A percentile compares a stretch with the other conserved stretches of the same genome.
phyloP scores from a whole-genome alignment of 2,797 vertebrate genomes.

The Oreochromis mossambicus region DNA sequence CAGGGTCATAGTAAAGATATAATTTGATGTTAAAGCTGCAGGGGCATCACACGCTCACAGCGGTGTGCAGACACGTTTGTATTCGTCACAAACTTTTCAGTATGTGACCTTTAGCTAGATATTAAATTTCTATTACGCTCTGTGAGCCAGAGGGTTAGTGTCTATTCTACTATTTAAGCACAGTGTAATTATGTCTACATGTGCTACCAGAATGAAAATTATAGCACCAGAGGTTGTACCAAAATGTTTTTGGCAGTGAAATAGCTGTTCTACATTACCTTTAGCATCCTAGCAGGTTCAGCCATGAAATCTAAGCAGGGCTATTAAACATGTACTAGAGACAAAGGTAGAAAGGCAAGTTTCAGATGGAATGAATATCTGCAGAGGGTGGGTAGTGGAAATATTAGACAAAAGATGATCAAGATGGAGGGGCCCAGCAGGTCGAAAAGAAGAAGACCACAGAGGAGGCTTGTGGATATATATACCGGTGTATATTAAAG shows the following conservation, averaged over 20 bases:
- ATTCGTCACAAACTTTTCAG: neutral
- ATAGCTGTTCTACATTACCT: neutral
- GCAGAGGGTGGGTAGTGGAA: neutral
- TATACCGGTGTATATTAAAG: neutral
- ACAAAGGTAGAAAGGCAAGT: neutral
- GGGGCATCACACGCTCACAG: neutral
- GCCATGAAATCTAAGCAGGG: neutral
- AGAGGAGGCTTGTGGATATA: neutral
- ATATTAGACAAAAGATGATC: neutral
- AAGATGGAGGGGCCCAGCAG: neutral
- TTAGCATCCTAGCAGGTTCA: neutral
- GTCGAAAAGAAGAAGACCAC: neutral
- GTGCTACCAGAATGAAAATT: neutral
- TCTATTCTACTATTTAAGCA: neutral
- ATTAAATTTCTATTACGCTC: neutral
- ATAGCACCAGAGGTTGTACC: neutral
- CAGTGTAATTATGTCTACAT: neutral
- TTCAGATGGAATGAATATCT: neutral
- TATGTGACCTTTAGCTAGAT: neutral
- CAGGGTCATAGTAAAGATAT: constrained; percentile 64
- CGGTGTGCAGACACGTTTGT: neutral
- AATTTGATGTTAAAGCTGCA: constrained; percentile 43
- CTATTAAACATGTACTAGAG: neutral
- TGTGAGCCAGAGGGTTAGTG: neutral
- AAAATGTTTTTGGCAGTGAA: neutral